Evolutionary conservation across 2,113 vertebrate species (phyloP), one percentile per base, ranked within the genome.

Genomic region (Struthio camelus): DNA sequence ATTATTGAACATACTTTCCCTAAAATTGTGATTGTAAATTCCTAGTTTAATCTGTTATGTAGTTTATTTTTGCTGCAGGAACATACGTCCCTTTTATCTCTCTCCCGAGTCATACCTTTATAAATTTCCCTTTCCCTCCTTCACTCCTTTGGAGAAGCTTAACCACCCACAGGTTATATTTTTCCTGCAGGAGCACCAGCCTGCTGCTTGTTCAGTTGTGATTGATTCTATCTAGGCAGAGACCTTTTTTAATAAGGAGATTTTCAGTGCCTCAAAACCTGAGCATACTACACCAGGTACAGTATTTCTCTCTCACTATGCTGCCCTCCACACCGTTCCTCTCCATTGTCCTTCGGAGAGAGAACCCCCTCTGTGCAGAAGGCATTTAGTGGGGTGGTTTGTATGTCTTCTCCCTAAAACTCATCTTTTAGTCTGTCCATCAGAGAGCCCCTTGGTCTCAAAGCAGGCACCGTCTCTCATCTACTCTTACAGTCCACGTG

Each of bases 41-140:
- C 53, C 32, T 27, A 82, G 48, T 82, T 93, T 78, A 85, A 85
- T 90, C 46, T 75, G 44, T 86, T 66, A 67, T 3, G 19, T 23
- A 83, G 59, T 80, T 91, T 67, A 77, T 87, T 81, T 90, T 78
- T 62, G 54, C 70, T 90, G 30, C 70, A 62, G 78, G 51, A 78
- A 53, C 54, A 91, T 32, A 56, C 2, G 0, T 72, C 23, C 25
- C 54, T 91, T 85, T 95, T 53, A 51, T 84, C 36, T 70, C 62
- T 59, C 40, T 82, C 36, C 19, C 30, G 51, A 38, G 56, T 81
- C 80, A 30, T 36, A 83, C 44, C 58, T 93, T 92, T 64, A 82
- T 89, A 87, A 82, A 96, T 96, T 46, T 89, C 42, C 50, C 67
- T 83, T 85, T 86, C 77, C 70, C 64, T 82, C 56, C 34, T 67